Base-by-base conservation (phyloP, 1,140 invertebrate genomes). In the Anoplolepis gracilipes region DNA sequence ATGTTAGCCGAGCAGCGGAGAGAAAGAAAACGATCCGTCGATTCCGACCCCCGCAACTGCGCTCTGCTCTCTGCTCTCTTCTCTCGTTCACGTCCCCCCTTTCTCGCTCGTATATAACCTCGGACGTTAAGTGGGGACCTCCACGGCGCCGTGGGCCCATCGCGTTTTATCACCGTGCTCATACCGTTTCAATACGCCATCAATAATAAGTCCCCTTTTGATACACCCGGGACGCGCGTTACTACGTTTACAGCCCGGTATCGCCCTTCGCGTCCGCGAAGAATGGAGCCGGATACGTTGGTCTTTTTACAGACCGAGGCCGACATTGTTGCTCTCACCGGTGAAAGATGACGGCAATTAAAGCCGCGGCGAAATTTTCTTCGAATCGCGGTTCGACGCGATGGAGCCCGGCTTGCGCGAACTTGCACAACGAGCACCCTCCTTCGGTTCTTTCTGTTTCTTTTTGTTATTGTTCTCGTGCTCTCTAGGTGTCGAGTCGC, bases 131-230 rank as follows among this genome's bases (percentile, higher is more conserved):
- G 93, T 93, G 92, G 93, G 90, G 94, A 94, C 94, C 94, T 93
- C 93, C 93, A 88, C 91, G 93, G 90, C 88, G 91, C 90, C 90
- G 88, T 85, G 82, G 93, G 89, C 90, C 90, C 92, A 86, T 85
- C 91, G 87, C 92, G 92, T 94, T 95, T 95, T 94, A 95, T 94
- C 94, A 94, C 93, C 93, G 90, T 70, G 93, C 93, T 94, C 93
- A 92, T 93, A 94, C 93, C 92, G 90, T 94, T 95, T 94, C 94
- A 94, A 95, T 95, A 94, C 93, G 89, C 93, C 94, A 94, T 94
- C 94, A 94, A 95, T 94, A 94, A 94, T 94, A 87, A 91, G 72
- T 85, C 70, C 88, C 88, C 91, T 92, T 92, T 91, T 92, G 91
- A 92, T 92, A 92, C 85, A 77, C 79, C 46, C 62, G 69, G 78